phyloP scores from a whole-genome alignment of 2,113 vertebrate genomes.

The Aegotheles bennettii region DNA sequence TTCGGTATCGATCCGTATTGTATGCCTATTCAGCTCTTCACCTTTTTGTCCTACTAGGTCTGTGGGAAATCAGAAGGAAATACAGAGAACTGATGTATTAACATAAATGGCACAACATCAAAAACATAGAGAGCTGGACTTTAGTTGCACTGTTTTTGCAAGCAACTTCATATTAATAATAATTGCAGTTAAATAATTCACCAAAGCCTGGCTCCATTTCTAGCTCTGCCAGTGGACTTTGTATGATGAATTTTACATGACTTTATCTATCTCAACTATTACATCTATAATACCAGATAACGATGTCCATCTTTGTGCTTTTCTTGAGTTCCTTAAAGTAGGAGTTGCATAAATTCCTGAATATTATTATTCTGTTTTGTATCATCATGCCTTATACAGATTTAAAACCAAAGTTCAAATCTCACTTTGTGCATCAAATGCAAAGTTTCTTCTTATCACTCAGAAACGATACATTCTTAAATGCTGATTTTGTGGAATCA shows the following conservation, averaged over 20 bases:
- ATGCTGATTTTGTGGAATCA: not conserved
- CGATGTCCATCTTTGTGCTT: not conserved
- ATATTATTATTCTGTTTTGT: not conserved
- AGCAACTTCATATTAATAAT: not conserved
- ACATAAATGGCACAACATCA: not conserved
- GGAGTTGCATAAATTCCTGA: not conserved
- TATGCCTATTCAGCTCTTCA: not conserved
- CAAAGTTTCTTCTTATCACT: not conserved
- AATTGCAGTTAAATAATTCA: not conserved
- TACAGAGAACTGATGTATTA: not conserved
- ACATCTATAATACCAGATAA: not conserved
- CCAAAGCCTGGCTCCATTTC: not conserved
- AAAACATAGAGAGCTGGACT: not conserved
- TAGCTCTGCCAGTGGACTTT: not conserved
- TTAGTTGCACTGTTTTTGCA: not conserved
- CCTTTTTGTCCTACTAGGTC: not conserved
- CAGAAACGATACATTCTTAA: not conserved
- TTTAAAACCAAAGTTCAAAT: not conserved
- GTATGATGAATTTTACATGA: not conserved
- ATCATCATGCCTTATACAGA: not conserved
- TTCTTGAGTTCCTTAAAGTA: not conserved
- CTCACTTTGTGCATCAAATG: not conserved
- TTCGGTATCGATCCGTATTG: rapidly evolving
- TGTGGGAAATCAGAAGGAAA: not conserved
- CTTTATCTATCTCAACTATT: not conserved